Conservation (phyloP, 2,113 vertebrate species). For the Leiothrix lutea region DNA sequence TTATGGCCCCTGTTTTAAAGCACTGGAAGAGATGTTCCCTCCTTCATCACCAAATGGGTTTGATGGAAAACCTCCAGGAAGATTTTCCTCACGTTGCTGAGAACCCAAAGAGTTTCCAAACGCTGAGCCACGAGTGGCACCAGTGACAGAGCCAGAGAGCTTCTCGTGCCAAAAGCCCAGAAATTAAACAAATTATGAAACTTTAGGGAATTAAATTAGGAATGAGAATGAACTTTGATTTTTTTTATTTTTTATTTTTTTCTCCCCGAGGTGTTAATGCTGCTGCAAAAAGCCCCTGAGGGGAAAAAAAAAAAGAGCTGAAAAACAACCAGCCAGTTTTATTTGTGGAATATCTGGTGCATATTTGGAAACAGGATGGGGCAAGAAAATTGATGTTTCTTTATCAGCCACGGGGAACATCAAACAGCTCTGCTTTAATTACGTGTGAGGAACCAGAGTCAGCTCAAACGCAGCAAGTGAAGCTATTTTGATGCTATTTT, state of each 20-base stretch:
- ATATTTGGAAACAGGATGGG: neutral
- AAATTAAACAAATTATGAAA: neutral
- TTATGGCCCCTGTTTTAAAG: neutral
- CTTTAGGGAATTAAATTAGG: neutral
- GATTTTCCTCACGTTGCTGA: neutral
- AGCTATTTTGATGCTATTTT: neutral
- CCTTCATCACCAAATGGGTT: conserved; percentile 54
- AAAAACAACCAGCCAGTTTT: neutral
- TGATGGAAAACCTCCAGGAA: conserved; percentile 55
- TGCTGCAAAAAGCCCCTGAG: neutral
- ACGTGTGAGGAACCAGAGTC: neutral
- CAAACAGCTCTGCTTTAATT: neutral
- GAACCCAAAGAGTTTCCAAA: neutral
- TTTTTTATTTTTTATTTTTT: no score
- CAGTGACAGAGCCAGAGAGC: neutral
- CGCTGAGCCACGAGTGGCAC: neutral
- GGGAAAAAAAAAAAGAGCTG: neutral
- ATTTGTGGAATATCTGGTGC: neutral
- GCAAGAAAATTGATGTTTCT: neutral
- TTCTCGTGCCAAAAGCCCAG: neutral
- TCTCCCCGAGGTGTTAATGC: neutral
- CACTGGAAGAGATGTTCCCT: neutral
- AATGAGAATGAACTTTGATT: neutral
- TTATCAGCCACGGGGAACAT: neutral
- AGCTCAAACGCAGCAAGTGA: neutral